These are phyloP conservation scores for Episyrphus balteatus DNA, from an alignment of 1,140 invertebrate species.

Conservation along the genomic window DNA sequence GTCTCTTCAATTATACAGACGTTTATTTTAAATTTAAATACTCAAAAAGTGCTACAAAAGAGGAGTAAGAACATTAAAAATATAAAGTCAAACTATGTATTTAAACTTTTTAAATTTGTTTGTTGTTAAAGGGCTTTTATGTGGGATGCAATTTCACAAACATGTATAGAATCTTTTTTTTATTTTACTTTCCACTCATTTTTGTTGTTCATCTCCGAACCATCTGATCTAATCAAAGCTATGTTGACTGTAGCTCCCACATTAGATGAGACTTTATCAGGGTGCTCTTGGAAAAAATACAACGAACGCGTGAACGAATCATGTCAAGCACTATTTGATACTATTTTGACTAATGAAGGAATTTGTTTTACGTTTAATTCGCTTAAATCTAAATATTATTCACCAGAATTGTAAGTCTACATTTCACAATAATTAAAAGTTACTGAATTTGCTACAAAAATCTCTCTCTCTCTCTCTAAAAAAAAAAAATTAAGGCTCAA, in stretches of 20 bases:
- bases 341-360: slow-evolving; percentile 57
- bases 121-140: too few relatives aligned
- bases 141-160: slow-evolving; percentile 15
- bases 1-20: slow-evolving; percentile 44
- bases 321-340: slow-evolving; percentile 42
- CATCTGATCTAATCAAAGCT: slow-evolving; percentile 20
- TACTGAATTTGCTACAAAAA: too few relatives aligned
- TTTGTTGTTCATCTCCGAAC: too few relatives aligned
- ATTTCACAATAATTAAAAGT: too few relatives aligned
- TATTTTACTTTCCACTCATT: too few relatives aligned
- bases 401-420: slow-evolving; percentile 29
- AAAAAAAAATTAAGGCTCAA: too few relatives aligned
- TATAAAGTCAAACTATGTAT: too few relatives aligned
- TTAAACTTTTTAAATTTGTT: too few relatives aligned
- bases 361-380: slow-evolving; percentile 61
- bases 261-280: slow-evolving; percentile 45
- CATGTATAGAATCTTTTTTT: slow-evolving; percentile 18
- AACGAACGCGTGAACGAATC: slow-evolving; percentile 52
- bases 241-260: slow-evolving; percentile 35
- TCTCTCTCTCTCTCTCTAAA: too few relatives aligned
- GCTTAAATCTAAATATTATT: slow-evolving; percentile 45
- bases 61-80: too few relatives aligned
- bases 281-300: slow-evolving; percentile 38
- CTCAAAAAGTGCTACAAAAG: too few relatives aligned
- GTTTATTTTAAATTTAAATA: slow-evolving; percentile 24